Evolutionary conservation across 2,888 invertebrate species (phyloP).

Genomic region (Scaptomyza cyrtandrae): DNA sequence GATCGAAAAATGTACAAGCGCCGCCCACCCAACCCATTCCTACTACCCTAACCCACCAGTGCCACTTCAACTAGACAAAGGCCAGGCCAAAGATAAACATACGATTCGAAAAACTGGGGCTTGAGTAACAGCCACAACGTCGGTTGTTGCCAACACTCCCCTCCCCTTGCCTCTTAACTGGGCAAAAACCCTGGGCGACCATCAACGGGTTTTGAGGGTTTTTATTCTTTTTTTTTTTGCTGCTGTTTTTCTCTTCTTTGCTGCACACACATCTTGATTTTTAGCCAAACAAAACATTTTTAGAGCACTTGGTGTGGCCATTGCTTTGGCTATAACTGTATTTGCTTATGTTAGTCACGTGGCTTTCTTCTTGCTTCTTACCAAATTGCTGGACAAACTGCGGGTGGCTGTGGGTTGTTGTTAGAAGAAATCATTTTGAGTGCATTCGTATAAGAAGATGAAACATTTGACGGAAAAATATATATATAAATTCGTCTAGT

Average conservation of each 20-base stretch:
- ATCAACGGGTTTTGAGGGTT: conserved; percentile 29
- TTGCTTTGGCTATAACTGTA: conserved; percentile 61
- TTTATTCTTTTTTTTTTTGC: neutral
- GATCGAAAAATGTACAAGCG: conserved; percentile 51
- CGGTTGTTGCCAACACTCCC: conserved; percentile 39
- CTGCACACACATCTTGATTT: conserved; percentile 73
- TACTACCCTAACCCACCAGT: neutral
- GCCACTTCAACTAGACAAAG: conserved; percentile 76
- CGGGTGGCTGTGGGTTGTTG: conserved; percentile 2
- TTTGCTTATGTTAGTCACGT: conserved; percentile 77
- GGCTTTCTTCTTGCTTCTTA: conserved; percentile 64
- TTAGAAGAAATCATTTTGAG: conserved; percentile 19
- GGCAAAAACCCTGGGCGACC: conserved; percentile 38
- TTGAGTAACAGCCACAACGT: conserved; percentile 51
- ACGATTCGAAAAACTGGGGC: conserved; percentile 53
- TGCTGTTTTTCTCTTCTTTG: conserved; percentile 1
- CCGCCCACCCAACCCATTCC: conserved; percentile 1
- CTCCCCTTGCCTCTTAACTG: conserved; percentile 28
- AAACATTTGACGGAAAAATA: neutral
- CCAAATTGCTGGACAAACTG: conserved; percentile 68
- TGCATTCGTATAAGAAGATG: conserved; percentile 1
- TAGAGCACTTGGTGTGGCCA: conserved; percentile 58
- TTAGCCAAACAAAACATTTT: conserved; percentile 76
- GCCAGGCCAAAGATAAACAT: conserved; percentile 74
- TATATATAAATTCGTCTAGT: neutral